Evolutionary conservation across 2,888 invertebrate species (phyloP).

Genomic region (Heliconius ethilla): DNA sequence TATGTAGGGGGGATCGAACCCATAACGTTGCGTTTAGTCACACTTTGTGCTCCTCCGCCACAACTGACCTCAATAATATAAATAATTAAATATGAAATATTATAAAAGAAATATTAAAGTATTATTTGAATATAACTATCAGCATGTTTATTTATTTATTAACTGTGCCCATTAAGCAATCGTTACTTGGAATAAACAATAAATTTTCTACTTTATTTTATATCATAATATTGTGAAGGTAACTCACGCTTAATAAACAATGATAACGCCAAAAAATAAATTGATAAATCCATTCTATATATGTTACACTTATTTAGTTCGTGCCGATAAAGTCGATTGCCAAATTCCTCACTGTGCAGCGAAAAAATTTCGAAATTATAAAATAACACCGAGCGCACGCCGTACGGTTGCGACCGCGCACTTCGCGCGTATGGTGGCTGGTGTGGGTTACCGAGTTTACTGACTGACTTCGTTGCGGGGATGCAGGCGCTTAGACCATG

Average conservation of each 20-base stretch:
- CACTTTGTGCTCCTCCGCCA: too few relatives aligned
- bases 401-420: constrained; percentile 52
- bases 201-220: neutral
- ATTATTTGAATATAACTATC: too few relatives aligned
- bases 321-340: constrained; percentile 19
- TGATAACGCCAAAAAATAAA: constrained; percentile 62
- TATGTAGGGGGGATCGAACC: too few relatives aligned
- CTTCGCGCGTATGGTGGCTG: constrained; percentile 54
- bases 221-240: constrained; percentile 25
- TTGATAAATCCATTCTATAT: constrained; percentile 64
- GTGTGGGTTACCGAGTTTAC: constrained; percentile 51
- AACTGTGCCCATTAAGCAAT: neutral
- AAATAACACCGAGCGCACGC: constrained; percentile 34
- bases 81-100: too few relatives aligned
- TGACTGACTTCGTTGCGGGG: constrained; percentile 58
- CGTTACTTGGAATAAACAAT: neutral
- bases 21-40: too few relatives aligned
- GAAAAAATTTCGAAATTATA: constrained; percentile 36
- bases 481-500: constrained; percentile 59
- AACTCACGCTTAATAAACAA: constrained; percentile 72
- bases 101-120: too few relatives aligned
- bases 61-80: too few relatives aligned
- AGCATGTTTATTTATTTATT: neutral
- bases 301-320: constrained; percentile 48
- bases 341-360: constrained; percentile 4